phyloP scores from a whole-genome alignment of 1,140 invertebrate genomes.

The Scaptomyza graminum region DNA sequence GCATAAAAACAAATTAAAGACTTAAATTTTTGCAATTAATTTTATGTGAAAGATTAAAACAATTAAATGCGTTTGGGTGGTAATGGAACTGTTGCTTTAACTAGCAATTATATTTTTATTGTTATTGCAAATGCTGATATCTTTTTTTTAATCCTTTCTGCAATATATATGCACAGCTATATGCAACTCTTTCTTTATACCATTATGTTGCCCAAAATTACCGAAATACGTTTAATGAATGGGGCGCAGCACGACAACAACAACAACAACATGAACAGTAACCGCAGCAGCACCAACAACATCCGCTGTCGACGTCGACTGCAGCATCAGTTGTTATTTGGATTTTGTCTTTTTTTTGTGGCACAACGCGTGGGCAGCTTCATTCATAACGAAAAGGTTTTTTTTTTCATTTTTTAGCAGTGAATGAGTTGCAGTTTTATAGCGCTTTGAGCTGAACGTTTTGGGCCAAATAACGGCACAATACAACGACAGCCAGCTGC shows the following conservation, averaged over 20 bases:
- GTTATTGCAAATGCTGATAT: too few species aligned
- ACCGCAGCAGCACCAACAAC: slow-evolving; percentile 13
- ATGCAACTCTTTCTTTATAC: background rate
- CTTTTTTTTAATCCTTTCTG: too few species aligned
- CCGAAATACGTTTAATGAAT: slow-evolving; percentile 44
- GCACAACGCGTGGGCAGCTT: slow-evolving; percentile 66
- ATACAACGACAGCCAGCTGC: slow-evolving; percentile 26
- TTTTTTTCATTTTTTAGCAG: slow-evolving; percentile 41
- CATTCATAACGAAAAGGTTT: slow-evolving; percentile 68
- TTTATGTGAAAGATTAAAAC: too few species aligned
- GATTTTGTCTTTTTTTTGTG: background rate
- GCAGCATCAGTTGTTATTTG: slow-evolving; percentile 23
- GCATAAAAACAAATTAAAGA: too few species aligned
- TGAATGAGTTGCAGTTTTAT: slow-evolving; percentile 77
- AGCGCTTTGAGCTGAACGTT: slow-evolving; percentile 34
- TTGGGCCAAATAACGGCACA: slow-evolving; percentile 68
- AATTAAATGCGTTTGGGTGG: too few species aligned
- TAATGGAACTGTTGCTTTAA: too few species aligned
- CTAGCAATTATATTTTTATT: too few species aligned
- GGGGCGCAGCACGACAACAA: slow-evolving; percentile 40
- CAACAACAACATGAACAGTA: slow-evolving; percentile 9
- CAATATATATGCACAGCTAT: too few species aligned
- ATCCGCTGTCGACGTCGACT: slow-evolving; percentile 46
- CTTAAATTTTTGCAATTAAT: too few species aligned
- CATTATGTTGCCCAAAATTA: background rate